Percentiles rank a stretch among this genome's conserved stretches.
Evolutionary conservation across 2,888 invertebrate genomes (phyloP).

Genomic region (Bruchidius siliquastri): DNA sequence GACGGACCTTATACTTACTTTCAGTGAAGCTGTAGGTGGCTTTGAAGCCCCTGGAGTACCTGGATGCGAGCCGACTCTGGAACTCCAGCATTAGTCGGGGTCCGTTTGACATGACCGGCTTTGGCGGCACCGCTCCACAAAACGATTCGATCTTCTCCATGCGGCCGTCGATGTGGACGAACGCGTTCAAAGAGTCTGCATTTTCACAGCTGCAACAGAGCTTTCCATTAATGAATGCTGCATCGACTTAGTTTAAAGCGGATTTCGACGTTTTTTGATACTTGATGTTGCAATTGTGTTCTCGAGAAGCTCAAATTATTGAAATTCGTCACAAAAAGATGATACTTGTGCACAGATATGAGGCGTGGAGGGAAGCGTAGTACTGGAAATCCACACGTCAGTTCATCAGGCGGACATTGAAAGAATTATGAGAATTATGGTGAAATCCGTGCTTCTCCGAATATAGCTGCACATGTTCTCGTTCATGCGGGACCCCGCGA

Average conservation of each 20-base stretch:
- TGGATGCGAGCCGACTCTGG: constrained; percentile 70
- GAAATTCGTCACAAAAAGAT: too few relatives aligned
- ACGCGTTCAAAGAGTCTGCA: constrained; percentile 75
- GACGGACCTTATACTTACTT: constrained; percentile 59
- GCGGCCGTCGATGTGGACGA: constrained; percentile 75
- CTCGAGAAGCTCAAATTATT: too few relatives aligned
- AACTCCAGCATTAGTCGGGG: constrained; percentile 83
- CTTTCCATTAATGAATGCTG: not conserved
- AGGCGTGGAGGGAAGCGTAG: too few relatives aligned
- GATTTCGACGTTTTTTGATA: too few relatives aligned
- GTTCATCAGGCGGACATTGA: too few relatives aligned
- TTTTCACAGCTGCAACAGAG: constrained; percentile 61
- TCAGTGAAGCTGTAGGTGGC: constrained; percentile 85
- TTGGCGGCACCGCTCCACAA: constrained; percentile 78
- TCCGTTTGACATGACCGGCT: constrained; percentile 90
- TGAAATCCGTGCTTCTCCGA: not conserved
- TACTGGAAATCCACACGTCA: too few relatives aligned
- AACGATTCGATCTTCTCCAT: constrained; percentile 83
- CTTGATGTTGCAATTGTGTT: too few relatives aligned
- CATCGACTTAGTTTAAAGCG: too few relatives aligned
- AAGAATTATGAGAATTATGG: too few relatives aligned
- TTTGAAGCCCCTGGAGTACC: constrained; percentile 79
- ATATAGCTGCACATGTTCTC: not conserved
- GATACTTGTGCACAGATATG: too few relatives aligned
- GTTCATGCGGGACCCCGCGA: not conserved